These are phyloP conservation scores for Pseudochirops corinnae DNA, from an alignment of 2,797 vertebrate species.

Conservation along the genomic window DNA sequence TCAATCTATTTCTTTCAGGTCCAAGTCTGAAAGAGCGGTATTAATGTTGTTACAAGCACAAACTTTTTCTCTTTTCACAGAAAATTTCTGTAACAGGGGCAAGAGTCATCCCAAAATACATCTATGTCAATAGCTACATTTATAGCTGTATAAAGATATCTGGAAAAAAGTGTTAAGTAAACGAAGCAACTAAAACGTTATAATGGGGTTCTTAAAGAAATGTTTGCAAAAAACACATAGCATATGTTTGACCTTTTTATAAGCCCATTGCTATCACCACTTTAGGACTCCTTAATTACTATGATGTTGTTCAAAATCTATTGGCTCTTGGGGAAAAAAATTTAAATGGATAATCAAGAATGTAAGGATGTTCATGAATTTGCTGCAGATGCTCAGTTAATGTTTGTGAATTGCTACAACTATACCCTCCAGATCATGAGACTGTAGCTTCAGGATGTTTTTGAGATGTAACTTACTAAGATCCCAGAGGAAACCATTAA, in stretches of 20 bases:
- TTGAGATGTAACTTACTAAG: conserved; percentile 92
- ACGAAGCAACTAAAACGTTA: conserved; percentile 89
- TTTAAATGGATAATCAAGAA: conserved; percentile 91
- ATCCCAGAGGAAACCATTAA: conserved; percentile 86
- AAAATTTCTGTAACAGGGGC: too few relatives aligned
- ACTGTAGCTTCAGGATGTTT: conserved; percentile 93
- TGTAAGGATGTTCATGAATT: conserved; percentile 91
- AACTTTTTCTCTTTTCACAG: too few relatives aligned
- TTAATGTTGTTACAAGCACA: too few relatives aligned
- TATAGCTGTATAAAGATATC: too few relatives aligned
- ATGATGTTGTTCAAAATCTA: conserved; percentile 88
- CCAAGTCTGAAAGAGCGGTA: too few relatives aligned
- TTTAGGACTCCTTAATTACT: conserved; percentile 88
- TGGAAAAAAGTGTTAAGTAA: conserved; percentile 80
- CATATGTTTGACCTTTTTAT: conserved; percentile 94
- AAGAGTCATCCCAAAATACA: too few relatives aligned
- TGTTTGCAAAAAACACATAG: conserved; percentile 92
- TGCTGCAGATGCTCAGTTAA: conserved; percentile 92
- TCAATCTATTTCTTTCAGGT: too few relatives aligned
- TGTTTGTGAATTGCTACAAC: conserved; percentile 95
- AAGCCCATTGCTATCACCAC: conserved; percentile 86
- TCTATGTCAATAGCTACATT: too few relatives aligned
- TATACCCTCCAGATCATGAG: conserved; percentile 90
- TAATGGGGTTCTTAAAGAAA: conserved; percentile 91
- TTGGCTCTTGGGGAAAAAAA: conserved; percentile 91